Evolutionary conservation across 2,888 invertebrate species (phyloP), one percentile per base, ranked within the genome.

Genomic region (Petrolisthes manimaculis): DNA sequence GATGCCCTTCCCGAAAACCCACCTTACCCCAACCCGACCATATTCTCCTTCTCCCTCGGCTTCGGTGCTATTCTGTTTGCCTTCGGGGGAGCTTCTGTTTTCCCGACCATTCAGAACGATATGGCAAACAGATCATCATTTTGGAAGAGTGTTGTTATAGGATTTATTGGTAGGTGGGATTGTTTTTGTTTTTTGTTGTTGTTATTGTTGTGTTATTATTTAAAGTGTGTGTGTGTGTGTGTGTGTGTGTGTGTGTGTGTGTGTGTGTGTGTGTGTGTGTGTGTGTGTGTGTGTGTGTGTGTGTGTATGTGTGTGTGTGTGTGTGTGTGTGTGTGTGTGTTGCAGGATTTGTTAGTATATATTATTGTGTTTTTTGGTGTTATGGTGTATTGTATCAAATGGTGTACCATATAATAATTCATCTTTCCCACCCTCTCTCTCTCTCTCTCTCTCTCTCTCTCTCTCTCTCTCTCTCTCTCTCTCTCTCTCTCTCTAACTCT

Each of bases 101-200:
- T 96, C 93, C 96, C 96, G 4, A 96, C 96, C 0, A 96, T 96
- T 85, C 96, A 96, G 92, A 96, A 96, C 91, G 96, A 96, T 92
- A 96, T 96, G 96, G 93, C 93, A 37, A 94, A 96, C 89, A 95
- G 95, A 92, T 93, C 93, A 12, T 94, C 95, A 91, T 96, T 96
- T 92, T 86, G 89, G 86, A 91, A 86, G 61, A 91, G 91, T 69
- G 88, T 89, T 53, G 14, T 88, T 51, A 37, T 84, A 3, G 86
- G 80, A 5, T 91, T 91, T 53, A 12, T 51, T 24, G 86, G 91
- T 91, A 37, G 18, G 86, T 54, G 12, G 0, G 0, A 37, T 37
- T 37, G 37, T n/a, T n/a, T n/a, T n/a, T 37, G 37, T 37, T 37
- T 1, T 37, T 37, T 37, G 37, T 0, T 37, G 37, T 37, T 37